Percentiles rank a stretch among this genome's conserved stretches.
phyloP scores from a whole-genome alignment of 2,888 invertebrate genomes.

The Ormyrus pomaceus region DNA sequence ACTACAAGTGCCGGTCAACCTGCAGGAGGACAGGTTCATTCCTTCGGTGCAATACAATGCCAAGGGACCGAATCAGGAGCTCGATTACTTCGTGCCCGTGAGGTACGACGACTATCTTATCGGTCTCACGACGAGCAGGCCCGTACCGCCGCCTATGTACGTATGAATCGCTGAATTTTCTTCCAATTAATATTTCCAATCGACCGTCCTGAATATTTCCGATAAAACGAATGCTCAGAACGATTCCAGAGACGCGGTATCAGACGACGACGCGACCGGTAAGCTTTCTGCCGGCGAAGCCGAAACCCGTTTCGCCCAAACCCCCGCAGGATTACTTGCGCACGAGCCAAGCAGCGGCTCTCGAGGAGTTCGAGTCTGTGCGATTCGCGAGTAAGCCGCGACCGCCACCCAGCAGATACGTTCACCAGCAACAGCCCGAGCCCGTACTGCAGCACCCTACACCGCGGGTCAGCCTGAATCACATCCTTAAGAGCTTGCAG shows the following conservation, averaged over 20 bases:
- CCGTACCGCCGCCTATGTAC: slow-evolving; percentile 16
- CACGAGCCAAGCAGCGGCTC: not conserved
- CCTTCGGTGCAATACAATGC: slow-evolving; percentile 73
- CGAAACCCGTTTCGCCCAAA: not conserved
- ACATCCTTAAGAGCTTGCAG: slow-evolving; percentile 85
- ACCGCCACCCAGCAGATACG: slow-evolving; percentile 23
- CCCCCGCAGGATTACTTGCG: slow-evolving; percentile 14
- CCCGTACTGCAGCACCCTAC: slow-evolving; percentile 3
- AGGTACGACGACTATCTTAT: slow-evolving; percentile 56
- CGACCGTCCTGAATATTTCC: too few relatives aligned
- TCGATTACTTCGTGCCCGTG: slow-evolving; percentile 70
- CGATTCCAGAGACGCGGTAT: slow-evolving; percentile 24
- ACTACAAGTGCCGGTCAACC: not conserved
- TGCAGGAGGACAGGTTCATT: slow-evolving; percentile 70
- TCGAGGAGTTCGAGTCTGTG: not conserved
- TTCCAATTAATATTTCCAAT: too few relatives aligned
- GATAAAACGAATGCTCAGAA: not conserved
- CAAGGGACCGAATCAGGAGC: slow-evolving; percentile 62
- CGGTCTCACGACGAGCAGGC: not conserved
- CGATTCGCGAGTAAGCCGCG: not conserved
- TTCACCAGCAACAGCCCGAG: slow-evolving; percentile 14
- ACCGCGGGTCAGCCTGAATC: slow-evolving; percentile 70
- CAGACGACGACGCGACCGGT: slow-evolving; percentile 10
- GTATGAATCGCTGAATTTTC: not conserved
- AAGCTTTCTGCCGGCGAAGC: not conserved